Conservation (phyloP, 1,140 invertebrate species). For the Ladona fulva region DNA sequence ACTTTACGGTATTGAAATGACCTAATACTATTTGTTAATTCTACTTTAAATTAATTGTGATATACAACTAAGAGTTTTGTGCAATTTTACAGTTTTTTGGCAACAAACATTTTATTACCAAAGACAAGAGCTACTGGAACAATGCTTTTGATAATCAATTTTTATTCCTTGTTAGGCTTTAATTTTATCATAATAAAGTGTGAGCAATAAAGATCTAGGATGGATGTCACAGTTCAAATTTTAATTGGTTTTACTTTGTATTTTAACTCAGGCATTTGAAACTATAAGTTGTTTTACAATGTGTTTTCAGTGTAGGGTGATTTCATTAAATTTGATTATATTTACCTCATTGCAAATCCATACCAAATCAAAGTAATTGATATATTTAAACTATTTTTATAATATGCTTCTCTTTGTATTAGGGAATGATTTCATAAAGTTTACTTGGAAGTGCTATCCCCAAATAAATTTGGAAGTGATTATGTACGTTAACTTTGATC, state of each 20-base stretch:
- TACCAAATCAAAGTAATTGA: not conserved
- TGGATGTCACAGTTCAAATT: not conserved
- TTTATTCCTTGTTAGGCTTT: not conserved
- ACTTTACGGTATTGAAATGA: not conserved
- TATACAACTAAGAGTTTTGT: not conserved
- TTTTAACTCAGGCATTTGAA: not conserved
- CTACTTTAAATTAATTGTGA: not conserved
- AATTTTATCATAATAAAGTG: not conserved
- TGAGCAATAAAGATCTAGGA: not conserved
- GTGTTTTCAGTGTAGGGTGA: not conserved
- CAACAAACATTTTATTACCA: not conserved
- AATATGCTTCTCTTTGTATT: not conserved
- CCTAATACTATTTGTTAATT: not conserved
- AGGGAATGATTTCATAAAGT: not conserved
- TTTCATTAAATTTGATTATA: not conserved
- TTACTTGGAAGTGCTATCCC: not conserved
- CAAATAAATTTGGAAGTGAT: not conserved
- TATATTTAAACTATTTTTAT: conserved; percentile 1
- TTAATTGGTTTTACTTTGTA: not conserved
- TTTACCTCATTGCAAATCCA: not conserved
- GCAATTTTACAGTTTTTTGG: conserved; percentile 6
- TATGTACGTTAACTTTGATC: conserved; percentile 1
- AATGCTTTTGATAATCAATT: conserved; percentile 7
- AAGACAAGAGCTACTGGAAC: not conserved
- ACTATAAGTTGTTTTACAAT: not conserved